Base-by-base conservation (phyloP, 2,113 vertebrate genomes). In the Empidonax traillii region DNA sequence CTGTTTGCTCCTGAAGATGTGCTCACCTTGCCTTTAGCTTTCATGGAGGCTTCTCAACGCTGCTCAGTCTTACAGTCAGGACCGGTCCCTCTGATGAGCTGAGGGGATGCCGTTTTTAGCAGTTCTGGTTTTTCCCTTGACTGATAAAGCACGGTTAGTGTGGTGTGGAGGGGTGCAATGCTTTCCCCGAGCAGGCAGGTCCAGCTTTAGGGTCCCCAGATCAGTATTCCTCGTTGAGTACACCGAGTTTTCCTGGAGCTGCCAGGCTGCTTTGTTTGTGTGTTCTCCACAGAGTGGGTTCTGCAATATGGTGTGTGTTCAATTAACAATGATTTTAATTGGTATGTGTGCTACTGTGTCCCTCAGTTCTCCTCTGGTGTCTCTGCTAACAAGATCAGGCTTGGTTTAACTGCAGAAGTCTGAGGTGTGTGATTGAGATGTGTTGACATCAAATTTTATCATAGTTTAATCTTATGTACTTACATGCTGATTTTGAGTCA, bases 61-160 rank as follows among this genome's bases (percentile, higher is more conserved):
- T 59, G 3, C 74, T 43, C 3, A 0, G 12, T 39, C 76, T 85
- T 85, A 35, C n/a, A 39, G 3, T 66, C 18, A 5, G 25, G 27
- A 18, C 31, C 43, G 41, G 68, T 13, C 31, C 4, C 11, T 78
- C 22, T 52, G 46, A 19, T 61, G 81, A 69, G 18, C 39, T 49
- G 4, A 7, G 66, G 37, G 47, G 21, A 61, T 85, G 91, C 66
- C 19, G 7, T 20, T 75, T 81, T 6, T n/a, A 77, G 51, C 12
- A 53, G 7, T 12, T 58, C 16, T 72, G 73, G 8, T 41, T 28
- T 72, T 52, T 65, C 7, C n/a, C 10, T 8, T 41, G 39, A 3
- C 17, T 1, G 8, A 1, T 37, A 35, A 53, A 74, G 49, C 31
- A 1, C 2, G 30, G 46, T 37, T 15, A 8, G 1, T 10, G 0